A percentile compares a stretch with the other conserved stretches of the same genome.
These are phyloP conservation scores for Calyptomena viridis DNA, from an alignment of 2,113 vertebrate species.

Conservation along the genomic window DNA sequence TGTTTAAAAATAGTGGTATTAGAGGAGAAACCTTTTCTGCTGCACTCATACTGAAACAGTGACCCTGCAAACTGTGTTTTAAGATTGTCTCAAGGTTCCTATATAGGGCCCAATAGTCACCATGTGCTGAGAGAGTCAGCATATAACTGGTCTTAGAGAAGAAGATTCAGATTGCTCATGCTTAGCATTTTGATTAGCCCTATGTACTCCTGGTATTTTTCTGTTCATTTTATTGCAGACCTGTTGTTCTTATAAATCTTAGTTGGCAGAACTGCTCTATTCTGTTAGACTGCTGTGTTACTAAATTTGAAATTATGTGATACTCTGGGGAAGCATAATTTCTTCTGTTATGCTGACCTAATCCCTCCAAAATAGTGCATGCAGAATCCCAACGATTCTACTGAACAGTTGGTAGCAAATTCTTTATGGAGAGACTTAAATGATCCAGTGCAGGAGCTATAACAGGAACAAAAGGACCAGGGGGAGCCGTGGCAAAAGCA, in stretches of 20 bases:
- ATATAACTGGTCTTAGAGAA: background rate
- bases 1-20: background rate
- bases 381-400: background rate
- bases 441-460: background rate
- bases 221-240: background rate
- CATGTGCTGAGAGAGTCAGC: background rate
- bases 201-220: background rate
- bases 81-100: background rate
- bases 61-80: background rate
- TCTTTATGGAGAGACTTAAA: background rate
- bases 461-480: background rate
- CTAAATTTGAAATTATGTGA: background rate
- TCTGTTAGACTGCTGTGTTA: background rate
- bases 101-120: background rate
- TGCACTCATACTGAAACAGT: background rate
- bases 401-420: background rate
- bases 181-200: background rate
- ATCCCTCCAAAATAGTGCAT: background rate
- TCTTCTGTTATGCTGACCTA: conserved; percentile 5
- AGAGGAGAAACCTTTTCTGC: background rate
- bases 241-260: background rate
- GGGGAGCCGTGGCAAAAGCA: background rate
- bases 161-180: background rate
- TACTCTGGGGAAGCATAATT: conserved; percentile 12
- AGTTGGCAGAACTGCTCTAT: background rate